Conservation (phyloP, 2,113 vertebrate species). For the Sigmodon hispidus region DNA sequence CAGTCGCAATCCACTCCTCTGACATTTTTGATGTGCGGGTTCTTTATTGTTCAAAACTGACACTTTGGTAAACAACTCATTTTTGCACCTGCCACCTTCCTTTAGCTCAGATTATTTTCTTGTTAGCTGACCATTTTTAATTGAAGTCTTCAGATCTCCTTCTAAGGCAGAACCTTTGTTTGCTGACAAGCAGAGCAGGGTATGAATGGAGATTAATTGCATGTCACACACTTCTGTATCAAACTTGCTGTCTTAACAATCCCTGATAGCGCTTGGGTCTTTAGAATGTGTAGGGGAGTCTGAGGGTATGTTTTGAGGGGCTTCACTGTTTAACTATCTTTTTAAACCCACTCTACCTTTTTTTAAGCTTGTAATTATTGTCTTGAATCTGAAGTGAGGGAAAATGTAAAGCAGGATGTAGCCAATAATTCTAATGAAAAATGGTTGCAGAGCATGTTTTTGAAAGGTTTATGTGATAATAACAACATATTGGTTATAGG, state of each 20-base stretch:
- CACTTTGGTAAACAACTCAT: slow-evolving; percentile 85
- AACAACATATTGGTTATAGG: neutral
- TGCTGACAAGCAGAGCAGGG: slow-evolving; percentile 85
- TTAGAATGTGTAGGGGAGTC: slow-evolving; percentile 41
- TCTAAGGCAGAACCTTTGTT: slow-evolving; percentile 81
- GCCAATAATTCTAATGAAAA: slow-evolving; percentile 37
- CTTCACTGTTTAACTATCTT: neutral
- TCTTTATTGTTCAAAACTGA: slow-evolving; percentile 81
- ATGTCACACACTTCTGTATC: slow-evolving; percentile 84
- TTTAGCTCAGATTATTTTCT: slow-evolving; percentile 86
- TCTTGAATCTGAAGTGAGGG: slow-evolving; percentile 6
- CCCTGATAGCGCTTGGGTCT: slow-evolving; percentile 58
- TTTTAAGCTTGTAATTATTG: neutral
- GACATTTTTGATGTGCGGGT: slow-evolving; percentile 74
- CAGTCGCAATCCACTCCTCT: slow-evolving; percentile 56
- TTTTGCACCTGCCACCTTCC: slow-evolving; percentile 87
- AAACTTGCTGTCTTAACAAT: slow-evolving; percentile 86
- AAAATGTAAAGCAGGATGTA: slow-evolving; percentile 18
- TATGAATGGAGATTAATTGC: slow-evolving; percentile 89
- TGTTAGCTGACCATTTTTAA: slow-evolving; percentile 87
- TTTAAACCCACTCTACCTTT: neutral
- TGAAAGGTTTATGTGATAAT: slow-evolving; percentile 39
- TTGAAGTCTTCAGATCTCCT: slow-evolving; percentile 87
- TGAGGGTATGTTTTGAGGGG: slow-evolving; percentile 66
- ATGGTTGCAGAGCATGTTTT: slow-evolving; percentile 20